Evolutionary conservation across 2,888 invertebrate species (phyloP), one percentile per base, ranked within the genome.

Genomic region (Malthinus flaveolus): DNA sequence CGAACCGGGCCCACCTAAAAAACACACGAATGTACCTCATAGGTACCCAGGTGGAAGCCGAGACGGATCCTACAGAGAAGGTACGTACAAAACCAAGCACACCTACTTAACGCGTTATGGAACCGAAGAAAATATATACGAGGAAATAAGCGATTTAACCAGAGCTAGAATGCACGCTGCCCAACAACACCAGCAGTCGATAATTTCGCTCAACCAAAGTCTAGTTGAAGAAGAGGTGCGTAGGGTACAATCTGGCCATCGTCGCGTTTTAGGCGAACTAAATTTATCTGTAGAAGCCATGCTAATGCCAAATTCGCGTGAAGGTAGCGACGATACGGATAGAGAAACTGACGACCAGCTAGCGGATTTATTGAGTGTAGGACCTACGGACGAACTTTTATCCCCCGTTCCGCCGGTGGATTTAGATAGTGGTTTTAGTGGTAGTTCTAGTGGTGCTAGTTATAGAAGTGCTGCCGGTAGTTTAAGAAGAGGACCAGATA

Each of bases 241-340:
- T 49, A 83, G 90, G 65, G 93, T 94, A 48, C 92, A 93, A 77
- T 89, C 87, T 63, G 85, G 90, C 55, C 93, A 94, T 79, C 87
- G 88, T 69, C 83, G 90, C 73, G 90, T 93, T 67, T 83, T 94
- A 63, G 93, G 91, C 42, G 92, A 94, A 78, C 81, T 94, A 59
- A 93, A 93, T 82, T 84, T 94, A 60, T 90, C 93, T 68, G 90
- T 78, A 42, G 93, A 94, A 80, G 93, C 91, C 44, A 93, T 94
- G 92, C 79, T 94, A 65, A 94, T 93, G 93, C 93, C 93, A 11
- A 80, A 80, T 68, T 80, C 82, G 15, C 79, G 81, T 9, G 79
- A 80, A 59, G 78, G 78, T 44, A 84, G 83, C 79, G 86, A 83
- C 66, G 85, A 82, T 66, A 86, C 85, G 48, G 87, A 86, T 75